Evolutionary conservation across 2,797 vertebrate genomes (phyloP), one percentile per base, ranked within the genome.

Genomic region (Anguilla marmorata): DNA sequence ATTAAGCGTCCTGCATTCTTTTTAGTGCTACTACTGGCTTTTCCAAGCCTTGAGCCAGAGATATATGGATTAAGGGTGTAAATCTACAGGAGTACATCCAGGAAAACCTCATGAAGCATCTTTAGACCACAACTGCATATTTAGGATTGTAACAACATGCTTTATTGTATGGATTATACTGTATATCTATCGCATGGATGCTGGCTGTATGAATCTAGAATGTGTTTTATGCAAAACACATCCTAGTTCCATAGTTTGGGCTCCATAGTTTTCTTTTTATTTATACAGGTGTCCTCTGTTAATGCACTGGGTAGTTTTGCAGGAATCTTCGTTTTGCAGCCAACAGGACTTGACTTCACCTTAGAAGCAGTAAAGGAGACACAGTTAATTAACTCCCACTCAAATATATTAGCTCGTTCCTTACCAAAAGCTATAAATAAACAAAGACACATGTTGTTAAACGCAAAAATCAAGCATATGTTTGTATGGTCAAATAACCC

Each of bases 361-460:
- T 87, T 24, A 69, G 85, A 37, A 89, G 82, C 84, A 88, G 72
- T 72, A 24, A 37, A 45, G 48, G 11, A 85, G 76, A 45, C 58
- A 84, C 37, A 84, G 63, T 87, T 30, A 86, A 41, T 89, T 86
- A 79, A 85, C 89, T 76, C 66, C 33, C 27, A 30, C 69, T 72
- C 54, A 14, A 58, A 58, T 45, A 50, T 88, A 37, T 88, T 60
- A 24, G 63, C 86, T 72, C 54, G 69, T 91, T 69, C 48, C 11
- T 88, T 56, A 86, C 88, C 80, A 9, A 90, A 89, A 84, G 72
- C 86, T 88, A 30, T 27, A 27, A 80, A 86, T 89, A 89, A 89
- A 87, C 84, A 85, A 87, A 89, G 90, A 90, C 88, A 89, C 12
- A 88, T 88, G 89, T 86, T 56, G 37, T 37, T 88, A 69, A 30